phyloP scores from a whole-genome alignment of 2,888 invertebrate genomes.

The Congeria kusceri region DNA sequence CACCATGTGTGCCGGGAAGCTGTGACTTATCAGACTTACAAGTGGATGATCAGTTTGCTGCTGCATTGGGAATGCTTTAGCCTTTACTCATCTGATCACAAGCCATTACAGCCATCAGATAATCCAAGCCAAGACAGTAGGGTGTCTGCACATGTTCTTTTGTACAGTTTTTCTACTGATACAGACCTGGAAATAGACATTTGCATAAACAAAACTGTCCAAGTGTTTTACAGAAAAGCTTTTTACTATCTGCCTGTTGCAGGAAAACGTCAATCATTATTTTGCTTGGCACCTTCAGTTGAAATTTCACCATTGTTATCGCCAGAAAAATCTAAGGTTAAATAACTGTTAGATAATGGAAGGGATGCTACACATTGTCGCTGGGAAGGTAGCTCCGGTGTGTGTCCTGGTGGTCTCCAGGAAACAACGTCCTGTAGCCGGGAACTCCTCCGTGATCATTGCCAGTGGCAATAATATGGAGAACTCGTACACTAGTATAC shows the following conservation, averaged over 20 bases:
- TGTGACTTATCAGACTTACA: conserved; percentile 36
- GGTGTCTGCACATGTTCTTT: conserved; percentile 39
- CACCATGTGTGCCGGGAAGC: conserved; percentile 21
- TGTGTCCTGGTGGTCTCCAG: too few species aligned
- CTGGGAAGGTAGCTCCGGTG: too few species aligned
- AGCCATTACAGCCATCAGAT: conserved; percentile 36
- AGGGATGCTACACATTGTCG: too few species aligned
- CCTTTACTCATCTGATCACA: conserved; percentile 32
- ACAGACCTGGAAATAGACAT: conserved; percentile 28
- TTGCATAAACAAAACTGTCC: conserved; percentile 7
- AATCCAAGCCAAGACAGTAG: conserved; percentile 32
- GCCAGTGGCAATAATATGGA: too few species aligned
- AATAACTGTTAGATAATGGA: too few species aligned
- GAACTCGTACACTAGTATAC: too few species aligned
- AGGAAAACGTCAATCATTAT: conserved; percentile 9
- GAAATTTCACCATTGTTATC: not conserved
- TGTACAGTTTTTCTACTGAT: conserved; percentile 21
- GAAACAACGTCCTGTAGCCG: too few species aligned
- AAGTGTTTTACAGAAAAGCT: conserved; percentile 4
- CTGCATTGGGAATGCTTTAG: conserved; percentile 26
- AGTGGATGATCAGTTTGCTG: conserved; percentile 32
- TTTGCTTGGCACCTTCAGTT: not conserved
- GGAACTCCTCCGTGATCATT: too few species aligned
- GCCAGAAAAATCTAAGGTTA: too few species aligned
- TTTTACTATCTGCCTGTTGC: conserved; percentile 5